Conservation (phyloP, 2,113 vertebrate genomes). For the Nestor notabilis region DNA sequence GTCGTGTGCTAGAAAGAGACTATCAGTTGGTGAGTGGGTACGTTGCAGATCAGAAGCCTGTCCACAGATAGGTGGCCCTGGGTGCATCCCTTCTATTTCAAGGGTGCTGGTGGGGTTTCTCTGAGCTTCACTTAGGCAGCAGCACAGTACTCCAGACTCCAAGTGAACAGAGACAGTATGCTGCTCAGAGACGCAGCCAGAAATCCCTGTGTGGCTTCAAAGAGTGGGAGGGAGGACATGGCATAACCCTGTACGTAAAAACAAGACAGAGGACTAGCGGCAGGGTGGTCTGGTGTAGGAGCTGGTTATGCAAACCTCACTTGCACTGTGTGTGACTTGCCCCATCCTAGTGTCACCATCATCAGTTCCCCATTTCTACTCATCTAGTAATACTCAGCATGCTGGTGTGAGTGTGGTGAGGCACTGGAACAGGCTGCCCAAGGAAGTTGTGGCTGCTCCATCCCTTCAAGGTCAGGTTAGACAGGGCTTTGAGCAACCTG, state of each 20-base stretch:
- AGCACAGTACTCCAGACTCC: background rate
- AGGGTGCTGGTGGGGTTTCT: background rate
- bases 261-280: background rate
- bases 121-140: background rate
- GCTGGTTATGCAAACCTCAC: rapidly evolving
- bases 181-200: background rate
- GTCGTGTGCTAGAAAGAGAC: background rate
- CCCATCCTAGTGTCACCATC: background rate
- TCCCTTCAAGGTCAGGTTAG: background rate
- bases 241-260: background rate
- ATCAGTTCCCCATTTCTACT: background rate
- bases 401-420: background rate
- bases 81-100: background rate
- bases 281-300: background rate
- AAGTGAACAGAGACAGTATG: background rate
- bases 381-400: background rate
- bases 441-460: background rate
- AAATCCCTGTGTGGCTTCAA: rapidly evolving
- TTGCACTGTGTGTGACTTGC: background rate
- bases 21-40: background rate
- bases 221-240: background rate
- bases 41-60: background rate
- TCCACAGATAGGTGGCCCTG: background rate
- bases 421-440: background rate
- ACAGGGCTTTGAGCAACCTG: background rate